These are phyloP conservation scores for Anadara kagoshimensis DNA, from an alignment of 1,140 invertebrate genomes.

Conservation along the genomic window DNA sequence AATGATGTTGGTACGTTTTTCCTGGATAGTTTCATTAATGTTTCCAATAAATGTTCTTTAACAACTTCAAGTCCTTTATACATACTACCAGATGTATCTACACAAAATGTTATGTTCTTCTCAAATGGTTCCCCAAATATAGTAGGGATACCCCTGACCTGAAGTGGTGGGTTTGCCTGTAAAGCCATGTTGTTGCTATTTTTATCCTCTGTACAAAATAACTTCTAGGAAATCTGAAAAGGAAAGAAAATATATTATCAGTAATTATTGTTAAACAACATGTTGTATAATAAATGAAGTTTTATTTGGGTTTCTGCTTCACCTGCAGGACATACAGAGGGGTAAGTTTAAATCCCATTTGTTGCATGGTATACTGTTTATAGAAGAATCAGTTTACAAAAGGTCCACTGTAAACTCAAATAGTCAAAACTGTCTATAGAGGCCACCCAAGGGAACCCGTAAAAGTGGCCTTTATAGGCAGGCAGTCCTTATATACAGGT, in stretches of 20 bases:
- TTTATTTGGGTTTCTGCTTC: background rate
- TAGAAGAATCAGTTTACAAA: too few relatives aligned
- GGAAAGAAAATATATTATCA: background rate
- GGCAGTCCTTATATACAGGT: too few relatives aligned
- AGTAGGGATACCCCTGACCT: conserved; percentile 50
- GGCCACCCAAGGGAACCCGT: too few relatives aligned
- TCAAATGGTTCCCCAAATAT: conserved; percentile 68
- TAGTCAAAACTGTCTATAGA: too few relatives aligned
- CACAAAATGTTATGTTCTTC: conserved; percentile 70
- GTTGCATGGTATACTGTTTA: too few relatives aligned
- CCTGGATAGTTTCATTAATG: conserved; percentile 60
- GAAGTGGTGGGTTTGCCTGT: conserved; percentile 18
- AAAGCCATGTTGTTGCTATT: background rate
- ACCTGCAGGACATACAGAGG: background rate
- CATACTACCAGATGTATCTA: conserved; percentile 74
- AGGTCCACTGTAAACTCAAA: too few relatives aligned
- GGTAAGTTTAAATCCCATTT: too few relatives aligned
- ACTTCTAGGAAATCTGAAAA: background rate
- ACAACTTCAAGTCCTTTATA: conserved; percentile 67
- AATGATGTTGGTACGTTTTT: conserved; percentile 59
- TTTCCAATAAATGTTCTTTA: conserved; percentile 71
- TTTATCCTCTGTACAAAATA: background rate
- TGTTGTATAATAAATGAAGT: background rate
- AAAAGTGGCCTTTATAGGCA: too few relatives aligned
- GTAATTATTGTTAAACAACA: background rate